Conservation (phyloP, 2,113 vertebrate species). For the Elaphurus davidianus region DNA sequence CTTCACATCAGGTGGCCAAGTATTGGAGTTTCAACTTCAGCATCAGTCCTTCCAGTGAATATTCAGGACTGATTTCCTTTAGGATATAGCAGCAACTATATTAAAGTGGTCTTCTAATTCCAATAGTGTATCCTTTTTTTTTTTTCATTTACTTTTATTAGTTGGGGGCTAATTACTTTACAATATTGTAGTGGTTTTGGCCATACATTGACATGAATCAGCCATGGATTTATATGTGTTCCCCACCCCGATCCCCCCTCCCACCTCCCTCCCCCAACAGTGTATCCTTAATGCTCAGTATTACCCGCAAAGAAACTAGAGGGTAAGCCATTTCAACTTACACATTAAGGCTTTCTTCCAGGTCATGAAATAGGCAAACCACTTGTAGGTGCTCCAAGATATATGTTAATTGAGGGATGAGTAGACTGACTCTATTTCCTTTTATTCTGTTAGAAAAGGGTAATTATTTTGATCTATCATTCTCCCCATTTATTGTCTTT, state of each 20-base stretch:
- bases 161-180: too few species aligned
- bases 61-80: neutral
- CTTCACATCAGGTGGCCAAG: neutral
- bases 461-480: neutral
- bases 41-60: neutral
- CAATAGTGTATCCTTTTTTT: neutral
- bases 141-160: too few species aligned
- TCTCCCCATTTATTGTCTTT: neutral
- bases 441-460: neutral
- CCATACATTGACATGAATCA: too few species aligned
- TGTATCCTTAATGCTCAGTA: neutral
- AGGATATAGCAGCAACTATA: neutral
- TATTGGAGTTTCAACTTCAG: neutral
- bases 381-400: neutral
- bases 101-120: neutral
- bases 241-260: too few species aligned
- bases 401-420: too few species aligned
- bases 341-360: neutral
- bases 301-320: neutral
- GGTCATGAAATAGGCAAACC: neutral
- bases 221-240: too few species aligned
- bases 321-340: rapidly evolving
- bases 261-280: rapidly evolving
- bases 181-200: too few species aligned
- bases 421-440: neutral